These are phyloP conservation scores for Ceuthmochares aereus DNA, from an alignment of 2,113 vertebrate species.

Conservation along the genomic window DNA sequence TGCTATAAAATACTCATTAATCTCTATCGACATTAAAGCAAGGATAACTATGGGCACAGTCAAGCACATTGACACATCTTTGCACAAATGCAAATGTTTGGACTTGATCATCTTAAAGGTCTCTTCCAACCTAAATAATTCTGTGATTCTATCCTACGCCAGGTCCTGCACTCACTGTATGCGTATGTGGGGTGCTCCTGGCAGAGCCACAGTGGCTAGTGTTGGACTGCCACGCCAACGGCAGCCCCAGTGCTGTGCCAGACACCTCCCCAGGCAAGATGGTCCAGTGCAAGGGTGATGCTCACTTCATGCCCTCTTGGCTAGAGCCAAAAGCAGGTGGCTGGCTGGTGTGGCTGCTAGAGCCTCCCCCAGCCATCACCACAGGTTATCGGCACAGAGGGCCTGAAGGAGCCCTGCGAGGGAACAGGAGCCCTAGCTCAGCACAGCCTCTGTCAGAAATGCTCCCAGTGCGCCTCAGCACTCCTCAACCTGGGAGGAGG, in stretches of 20 bases:
- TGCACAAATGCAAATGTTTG: background rate
- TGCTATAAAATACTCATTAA: background rate
- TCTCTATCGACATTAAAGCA: background rate
- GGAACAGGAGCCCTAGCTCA: background rate
- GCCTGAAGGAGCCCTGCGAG: background rate
- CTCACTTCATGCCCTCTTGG: background rate
- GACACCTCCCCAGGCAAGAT: background rate
- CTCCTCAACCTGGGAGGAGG: background rate
- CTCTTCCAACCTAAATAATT: no score
- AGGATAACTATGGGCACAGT: background rate
- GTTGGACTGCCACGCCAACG: background rate
- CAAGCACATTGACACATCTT: background rate
- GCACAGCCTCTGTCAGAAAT: background rate
- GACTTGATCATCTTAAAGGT: no score
- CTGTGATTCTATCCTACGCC: no score
- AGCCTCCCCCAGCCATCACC: background rate
- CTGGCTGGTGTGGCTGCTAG: background rate
- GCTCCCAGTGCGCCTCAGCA: background rate
- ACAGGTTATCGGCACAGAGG: background rate
- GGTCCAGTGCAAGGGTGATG: background rate
- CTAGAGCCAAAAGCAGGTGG: background rate
- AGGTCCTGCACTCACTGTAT: fast-evolving
- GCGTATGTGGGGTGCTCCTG: no score
- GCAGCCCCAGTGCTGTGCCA: background rate
- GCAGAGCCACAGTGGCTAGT: background rate